These are phyloP conservation scores for Ceryle rudis DNA, from an alignment of 2,797 vertebrate species.

Conservation along the genomic window DNA sequence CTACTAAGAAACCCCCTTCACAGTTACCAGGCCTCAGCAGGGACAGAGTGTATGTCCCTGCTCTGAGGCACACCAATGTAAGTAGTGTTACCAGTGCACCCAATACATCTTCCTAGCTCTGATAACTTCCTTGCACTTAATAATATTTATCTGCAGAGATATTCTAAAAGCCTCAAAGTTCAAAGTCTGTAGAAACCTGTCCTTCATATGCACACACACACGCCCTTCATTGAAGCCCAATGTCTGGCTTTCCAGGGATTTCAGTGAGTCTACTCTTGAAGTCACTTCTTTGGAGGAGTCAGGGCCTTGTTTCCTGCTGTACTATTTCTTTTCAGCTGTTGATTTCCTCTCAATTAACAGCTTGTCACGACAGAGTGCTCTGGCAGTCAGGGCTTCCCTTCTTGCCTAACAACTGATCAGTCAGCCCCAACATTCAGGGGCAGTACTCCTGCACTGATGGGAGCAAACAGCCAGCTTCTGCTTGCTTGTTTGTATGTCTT, in stretches of 20 bases:
- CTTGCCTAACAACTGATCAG: not conserved
- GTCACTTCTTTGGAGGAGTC: not conserved
- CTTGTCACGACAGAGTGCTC: accelerated
- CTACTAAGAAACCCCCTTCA: not conserved
- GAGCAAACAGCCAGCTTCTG: not conserved
- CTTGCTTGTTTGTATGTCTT: not conserved
- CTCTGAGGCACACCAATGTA: accelerated
- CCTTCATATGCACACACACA: accelerated
- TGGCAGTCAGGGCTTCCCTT: not conserved
- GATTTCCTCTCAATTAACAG: not conserved
- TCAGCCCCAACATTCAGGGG: not conserved
- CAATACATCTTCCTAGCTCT: not conserved
- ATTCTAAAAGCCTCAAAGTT: not conserved
- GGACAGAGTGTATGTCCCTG: not conserved
- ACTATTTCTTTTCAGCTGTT: not conserved
- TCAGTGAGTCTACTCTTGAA: not conserved
- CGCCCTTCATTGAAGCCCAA: not conserved
- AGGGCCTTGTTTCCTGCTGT: not conserved
- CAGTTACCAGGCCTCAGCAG: not conserved
- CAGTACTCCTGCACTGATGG: not conserved
- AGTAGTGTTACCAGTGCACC: not conserved
- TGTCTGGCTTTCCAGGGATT: not conserved
- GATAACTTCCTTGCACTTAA: not conserved
- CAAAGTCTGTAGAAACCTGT: not conserved
- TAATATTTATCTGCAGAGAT: not conserved